phyloP scores from a whole-genome alignment of 2,113 vertebrate genomes.

The Podiceps cristatus region DNA sequence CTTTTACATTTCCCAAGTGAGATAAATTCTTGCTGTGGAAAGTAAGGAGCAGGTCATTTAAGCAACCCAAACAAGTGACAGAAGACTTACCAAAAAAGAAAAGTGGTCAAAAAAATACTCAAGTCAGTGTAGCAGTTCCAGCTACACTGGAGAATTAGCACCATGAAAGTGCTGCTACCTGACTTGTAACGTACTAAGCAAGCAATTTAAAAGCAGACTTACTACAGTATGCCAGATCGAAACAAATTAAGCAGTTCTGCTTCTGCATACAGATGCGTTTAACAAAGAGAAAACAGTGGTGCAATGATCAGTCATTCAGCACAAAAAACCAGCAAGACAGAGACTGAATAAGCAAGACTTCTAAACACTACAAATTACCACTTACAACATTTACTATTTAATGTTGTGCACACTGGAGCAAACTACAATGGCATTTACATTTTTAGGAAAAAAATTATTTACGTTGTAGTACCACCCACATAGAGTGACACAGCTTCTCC shows the following conservation, averaged over 20 bases:
- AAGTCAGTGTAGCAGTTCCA: not conserved
- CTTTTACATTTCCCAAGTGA: conserved; percentile 32
- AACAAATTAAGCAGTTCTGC: conserved; percentile 34
- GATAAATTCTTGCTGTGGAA: conserved; percentile 23
- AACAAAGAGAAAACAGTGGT: conserved; percentile 5
- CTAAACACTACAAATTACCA: not conserved
- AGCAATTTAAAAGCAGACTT: conserved; percentile 6
- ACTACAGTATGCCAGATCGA: not conserved
- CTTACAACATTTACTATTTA: conserved; percentile 8
- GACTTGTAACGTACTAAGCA: conserved; percentile 22
- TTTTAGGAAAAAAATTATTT: not conserved
- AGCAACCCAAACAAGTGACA: not conserved
- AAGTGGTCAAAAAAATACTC: conserved; percentile 24
- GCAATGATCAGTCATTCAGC: conserved; percentile 8
- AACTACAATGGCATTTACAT: not conserved
- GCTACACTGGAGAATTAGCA: not conserved
- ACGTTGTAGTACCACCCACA: not conserved
- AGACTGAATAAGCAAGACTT: conserved; percentile 7
- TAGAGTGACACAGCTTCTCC: not conserved
- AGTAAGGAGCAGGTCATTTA: conserved; percentile 26
- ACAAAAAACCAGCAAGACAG: not conserved
- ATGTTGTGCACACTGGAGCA: not conserved
- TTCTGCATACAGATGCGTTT: not conserved
- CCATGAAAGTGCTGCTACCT: not conserved
- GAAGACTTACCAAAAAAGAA: not conserved